phyloP scores from a whole-genome alignment of 2,888 invertebrate species.

The Nowickia ferox region DNA sequence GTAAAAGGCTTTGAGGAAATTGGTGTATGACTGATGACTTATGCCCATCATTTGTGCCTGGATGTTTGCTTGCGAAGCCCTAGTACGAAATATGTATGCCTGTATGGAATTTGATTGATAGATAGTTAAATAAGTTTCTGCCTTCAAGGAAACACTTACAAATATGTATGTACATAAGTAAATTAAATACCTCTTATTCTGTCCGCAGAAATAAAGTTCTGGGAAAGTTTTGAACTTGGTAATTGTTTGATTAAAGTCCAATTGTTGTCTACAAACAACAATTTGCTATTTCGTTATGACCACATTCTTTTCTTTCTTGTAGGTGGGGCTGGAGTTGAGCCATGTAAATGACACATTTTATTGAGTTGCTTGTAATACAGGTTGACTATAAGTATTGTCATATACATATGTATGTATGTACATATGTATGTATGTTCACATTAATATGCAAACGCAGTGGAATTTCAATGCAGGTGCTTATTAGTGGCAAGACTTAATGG shows the following conservation, averaged over 20 bases:
- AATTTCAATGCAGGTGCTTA: slow-evolving; percentile 37
- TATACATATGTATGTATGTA: neutral
- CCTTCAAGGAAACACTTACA: slow-evolving; percentile 25
- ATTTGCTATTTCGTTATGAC: neutral
- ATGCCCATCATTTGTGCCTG: slow-evolving; percentile 23
- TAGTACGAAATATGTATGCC: neutral
- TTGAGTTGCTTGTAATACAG: slow-evolving; percentile 1
- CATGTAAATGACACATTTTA: slow-evolving; percentile 25
- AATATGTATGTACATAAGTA: neutral
- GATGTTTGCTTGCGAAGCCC: slow-evolving; percentile 49
- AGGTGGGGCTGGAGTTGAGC: slow-evolving; percentile 33
- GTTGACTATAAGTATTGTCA: slow-evolving; percentile 5
- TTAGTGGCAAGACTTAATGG: neutral
- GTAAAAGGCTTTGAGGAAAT: slow-evolving; percentile 36
- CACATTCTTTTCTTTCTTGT: slow-evolving; percentile 32
- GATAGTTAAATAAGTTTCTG: slow-evolving; percentile 32
- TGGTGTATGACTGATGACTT: slow-evolving; percentile 1
- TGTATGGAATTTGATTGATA: slow-evolving; percentile 41
- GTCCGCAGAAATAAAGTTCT: slow-evolving; percentile 34
- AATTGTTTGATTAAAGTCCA: slow-evolving; percentile 30
- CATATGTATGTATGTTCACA: neutral
- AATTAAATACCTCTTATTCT: neutral
- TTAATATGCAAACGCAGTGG: slow-evolving; percentile 13
- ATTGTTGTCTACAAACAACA: neutral
- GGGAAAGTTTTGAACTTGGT: slow-evolving; percentile 58